Base-by-base conservation (phyloP, 2,113 vertebrate genomes). In the Tiliqua scincoides region DNA sequence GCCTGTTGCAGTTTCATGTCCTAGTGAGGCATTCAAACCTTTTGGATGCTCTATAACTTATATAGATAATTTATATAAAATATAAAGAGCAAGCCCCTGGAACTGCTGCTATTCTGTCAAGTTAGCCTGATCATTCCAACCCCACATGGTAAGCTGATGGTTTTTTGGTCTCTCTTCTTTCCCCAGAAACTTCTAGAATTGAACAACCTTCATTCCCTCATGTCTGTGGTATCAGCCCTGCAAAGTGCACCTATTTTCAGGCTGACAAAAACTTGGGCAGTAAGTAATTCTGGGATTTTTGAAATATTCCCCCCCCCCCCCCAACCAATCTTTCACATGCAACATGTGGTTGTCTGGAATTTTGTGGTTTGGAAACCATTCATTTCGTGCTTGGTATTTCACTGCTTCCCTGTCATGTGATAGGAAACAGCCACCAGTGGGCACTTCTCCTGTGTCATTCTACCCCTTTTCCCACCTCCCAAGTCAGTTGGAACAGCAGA, bases 161-260 rank as follows among this genome's bases (percentile, higher is more conserved):
- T 3, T 61, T 91, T 1, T 91, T 92, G 73, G 79, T 86, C 17
- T 52, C 23, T 89, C 83, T 91, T 91, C 90, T 79, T 82, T 85
- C 86, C 43, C 75, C 93, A 99, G 98, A 99, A 99, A 97, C 98
- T 99, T 91, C 94, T 98, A 91, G 98, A 99, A 86, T 89, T 99
- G 94, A 99, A 99, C 95, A 99, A 98, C 91, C 97, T 99, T 87
- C 98, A 99, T 92, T 98, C 98, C 35, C 96, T 99, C 90, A 98
- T 99, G 97, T 98, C 98, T 0, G 98, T 99, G 93, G 98, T 99
- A 54, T 99, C 98, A 1, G 98, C 98, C 1, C 95, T 99, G 92
- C 98, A 99, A 84, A 99, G 98, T 0, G 98, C 98, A 0, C 98
- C 98, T 17, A 99, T 99, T 94, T 99, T 99, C 96, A 97, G 98